Base-by-base conservation (phyloP, 2,888 invertebrate genomes). In the Galeopsomyia nigrocyanea region DNA sequence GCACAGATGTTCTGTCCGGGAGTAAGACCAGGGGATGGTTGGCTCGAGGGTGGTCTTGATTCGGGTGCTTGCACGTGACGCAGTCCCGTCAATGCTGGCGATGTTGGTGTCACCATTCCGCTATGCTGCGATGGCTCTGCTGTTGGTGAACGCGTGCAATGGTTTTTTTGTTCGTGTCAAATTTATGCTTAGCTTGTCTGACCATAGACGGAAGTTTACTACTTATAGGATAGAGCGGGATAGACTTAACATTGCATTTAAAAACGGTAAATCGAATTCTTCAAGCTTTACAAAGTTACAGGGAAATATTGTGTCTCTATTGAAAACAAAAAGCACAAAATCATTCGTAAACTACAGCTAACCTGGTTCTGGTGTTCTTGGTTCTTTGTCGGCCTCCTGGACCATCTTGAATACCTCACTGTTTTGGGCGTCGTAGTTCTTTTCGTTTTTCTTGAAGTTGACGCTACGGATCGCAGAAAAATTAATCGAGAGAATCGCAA, bases 361-460 rank as follows among this genome's bases (percentile, higher is more conserved):
- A 94, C 94, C 94, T 84, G 89, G 87, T 82, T 90, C 90, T 87
- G 92, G 92, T 77, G 92, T 91, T 80, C 87, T 89, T 49, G 94
- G 94, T 80, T 94, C 94, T 82, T 92, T 93, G 85, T 95, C 94
- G 79, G 93, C 94, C 87, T 96, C 95, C 85, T 95, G 94, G 74
- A 96, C 91, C 90, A 95, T 95, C 87, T 94, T 95, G 87, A 94
- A 93, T 50, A 96, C 96, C 81, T 95, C 96, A 83, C 96, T 96
- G 85, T 95, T 95, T 79, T 93, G 92, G 70, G 93, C 90, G 83
- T 94, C 94, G 88, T 95, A 96, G 78, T 92, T 92, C 87, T 93
- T 95, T 87, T 96, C 96, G 88, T 96, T 96, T 88, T 96, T 96
- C 91, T 96, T 97, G 89, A 97, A 97, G 88, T 97, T 97, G 47